phyloP scores from a whole-genome alignment of 2,797 vertebrate species.

The Pachyuromys duprasi region DNA sequence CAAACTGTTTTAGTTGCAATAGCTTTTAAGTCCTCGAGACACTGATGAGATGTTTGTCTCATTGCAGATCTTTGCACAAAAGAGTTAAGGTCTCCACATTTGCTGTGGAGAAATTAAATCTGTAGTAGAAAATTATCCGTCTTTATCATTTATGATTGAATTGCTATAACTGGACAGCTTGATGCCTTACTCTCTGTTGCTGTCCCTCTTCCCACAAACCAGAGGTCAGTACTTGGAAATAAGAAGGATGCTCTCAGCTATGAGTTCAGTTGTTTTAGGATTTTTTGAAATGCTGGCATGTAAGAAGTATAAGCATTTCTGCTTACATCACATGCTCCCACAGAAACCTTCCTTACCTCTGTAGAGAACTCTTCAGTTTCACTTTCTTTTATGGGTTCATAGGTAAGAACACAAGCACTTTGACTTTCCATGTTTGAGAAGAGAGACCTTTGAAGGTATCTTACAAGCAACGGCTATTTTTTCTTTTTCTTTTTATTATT shows the following conservation, averaged over 20 bases:
- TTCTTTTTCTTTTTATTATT: too few relatives aligned
- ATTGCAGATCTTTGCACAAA: background rate
- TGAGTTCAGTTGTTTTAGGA: background rate
- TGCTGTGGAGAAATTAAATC: slow-evolving; percentile 43
- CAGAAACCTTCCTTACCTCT: background rate
- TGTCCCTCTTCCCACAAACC: background rate
- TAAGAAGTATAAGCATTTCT: background rate
- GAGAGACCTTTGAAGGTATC: background rate
- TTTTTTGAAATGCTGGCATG: background rate
- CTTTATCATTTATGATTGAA: slow-evolving; percentile 33
- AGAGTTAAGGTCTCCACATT: background rate
- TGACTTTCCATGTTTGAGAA: slow-evolving; percentile 7
- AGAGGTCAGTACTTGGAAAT: background rate
- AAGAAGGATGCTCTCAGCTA: background rate
- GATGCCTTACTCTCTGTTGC: background rate
- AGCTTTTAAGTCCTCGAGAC: background rate
- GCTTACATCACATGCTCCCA: background rate
- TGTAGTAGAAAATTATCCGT: background rate
- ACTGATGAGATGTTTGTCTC: background rate
- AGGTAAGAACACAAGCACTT: background rate
- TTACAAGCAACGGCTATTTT: background rate
- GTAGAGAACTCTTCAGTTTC: background rate
- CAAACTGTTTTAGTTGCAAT: background rate
- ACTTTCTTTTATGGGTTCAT: background rate
- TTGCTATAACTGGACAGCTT: background rate